A percentile compares a stretch with the other conserved stretches of the same genome.
Conservation (phyloP, 2,888 invertebrate genomes). For the Orthonevra nobilis region DNA sequence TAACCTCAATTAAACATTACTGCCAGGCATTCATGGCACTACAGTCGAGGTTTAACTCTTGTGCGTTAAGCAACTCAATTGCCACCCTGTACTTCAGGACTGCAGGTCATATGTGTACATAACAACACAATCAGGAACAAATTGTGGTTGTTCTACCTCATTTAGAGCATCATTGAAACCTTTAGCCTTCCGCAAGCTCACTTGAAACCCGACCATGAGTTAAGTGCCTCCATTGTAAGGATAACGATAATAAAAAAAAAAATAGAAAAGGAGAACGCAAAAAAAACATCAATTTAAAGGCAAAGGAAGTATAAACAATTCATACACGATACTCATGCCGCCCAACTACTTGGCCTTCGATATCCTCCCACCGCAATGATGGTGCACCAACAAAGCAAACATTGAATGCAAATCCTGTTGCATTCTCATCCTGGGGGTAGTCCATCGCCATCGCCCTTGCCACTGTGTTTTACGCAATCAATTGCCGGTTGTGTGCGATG, state of each 20-base stretch:
- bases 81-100: constrained; percentile 20
- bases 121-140: constrained; percentile 54
- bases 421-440: no score
- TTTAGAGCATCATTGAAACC: constrained; percentile 41
- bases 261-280: background rate
- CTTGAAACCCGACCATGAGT: constrained; percentile 55
- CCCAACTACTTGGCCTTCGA: constrained; percentile 58
- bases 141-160: constrained; percentile 53
- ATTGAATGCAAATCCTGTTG: constrained; percentile 61
- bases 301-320: constrained; percentile 37
- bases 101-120: constrained; percentile 43
- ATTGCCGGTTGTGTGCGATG: constrained; percentile 56
- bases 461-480: constrained; percentile 52
- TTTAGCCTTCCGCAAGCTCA: constrained; percentile 53
- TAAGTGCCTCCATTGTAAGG: constrained; percentile 35
- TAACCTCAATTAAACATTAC: constrained; percentile 25
- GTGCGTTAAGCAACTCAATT: constrained; percentile 40
- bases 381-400: constrained; percentile 12
- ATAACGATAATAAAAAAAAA: constrained; percentile 28
- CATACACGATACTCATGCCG: constrained; percentile 45
- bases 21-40: background rate
- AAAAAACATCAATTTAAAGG: constrained; percentile 1
- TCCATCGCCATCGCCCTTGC: background rate
- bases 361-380: no score
- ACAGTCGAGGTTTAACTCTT: background rate